Evolutionary conservation across 2,113 vertebrate genomes (phyloP), one percentile per base, ranked within the genome.

Genomic region (Butorides virescens): DNA sequence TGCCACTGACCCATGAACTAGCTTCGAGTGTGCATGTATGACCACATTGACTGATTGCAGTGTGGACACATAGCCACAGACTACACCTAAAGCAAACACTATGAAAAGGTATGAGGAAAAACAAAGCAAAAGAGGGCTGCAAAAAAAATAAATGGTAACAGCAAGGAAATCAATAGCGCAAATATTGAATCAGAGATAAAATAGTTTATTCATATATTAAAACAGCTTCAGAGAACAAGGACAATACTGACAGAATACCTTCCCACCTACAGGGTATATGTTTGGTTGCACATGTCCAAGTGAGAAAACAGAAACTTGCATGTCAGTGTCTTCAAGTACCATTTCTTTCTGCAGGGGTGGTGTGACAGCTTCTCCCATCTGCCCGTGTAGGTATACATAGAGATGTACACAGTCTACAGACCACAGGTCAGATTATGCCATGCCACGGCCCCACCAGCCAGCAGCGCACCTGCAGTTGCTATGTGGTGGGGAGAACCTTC

Each of bases 81-180:
- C 96, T 94, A 98, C 97, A 97, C 98, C 97, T 97, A 97, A 20
- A 96, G 96, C 95, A 98, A 98, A 98, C 95, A 97, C 56, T 75
- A 93, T 32, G 53, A 94, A 95, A 76, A 95, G 74, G 66, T 37
- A 97, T 3, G 5, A 90, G 95, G 92, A 68, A 94, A 96, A 96
- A 85, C 65, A 78, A 86, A 95, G 92, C 44, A 61, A 34, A 59
- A 93, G 46, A 96, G 49, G 25, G 39, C 32, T 95, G 87, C 73
- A 91, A 85, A 91, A 73, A 44, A 42, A 47, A 73, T 32, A 85
- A 95, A 94, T 67, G 62, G 72, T 63, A 82, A 92, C 90, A 76
- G 93, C 85, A 95, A 91, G 86, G 89, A 95, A 97, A 97, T 95
- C n/a, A 95, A 90, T 52, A 97, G 39, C 0, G 0, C 90, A 97